Conservation (phyloP, 2,113 vertebrate species). For the Ovis aries region ARS-UI_Ramb_v3.0 NC_056078.1:44045501-44046000, state of each 20-base stretch:
- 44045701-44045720: too few relatives aligned
- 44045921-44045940: background rate
- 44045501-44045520: background rate
- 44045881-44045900: background rate
- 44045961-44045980: background rate
- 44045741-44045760: too few relatives aligned
- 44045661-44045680: background rate
- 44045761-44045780: too few relatives aligned
- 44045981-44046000: background rate
- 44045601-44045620: fast-evolving
- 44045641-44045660: background rate
- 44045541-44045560: background rate
- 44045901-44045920: fast-evolving
- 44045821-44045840: background rate
- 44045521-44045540: background rate
- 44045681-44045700: background rate
- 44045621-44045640: background rate
- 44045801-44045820: background rate
- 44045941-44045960: background rate
- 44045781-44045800: too few relatives aligned
- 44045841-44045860: background rate
- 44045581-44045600: background rate
- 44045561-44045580: background rate
- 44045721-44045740: too few relatives aligned
- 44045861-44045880: background rate